These are phyloP conservation scores for Plotosus lineatus DNA, from an alignment of 2,113 vertebrate species.

Conservation along the genomic window DNA sequence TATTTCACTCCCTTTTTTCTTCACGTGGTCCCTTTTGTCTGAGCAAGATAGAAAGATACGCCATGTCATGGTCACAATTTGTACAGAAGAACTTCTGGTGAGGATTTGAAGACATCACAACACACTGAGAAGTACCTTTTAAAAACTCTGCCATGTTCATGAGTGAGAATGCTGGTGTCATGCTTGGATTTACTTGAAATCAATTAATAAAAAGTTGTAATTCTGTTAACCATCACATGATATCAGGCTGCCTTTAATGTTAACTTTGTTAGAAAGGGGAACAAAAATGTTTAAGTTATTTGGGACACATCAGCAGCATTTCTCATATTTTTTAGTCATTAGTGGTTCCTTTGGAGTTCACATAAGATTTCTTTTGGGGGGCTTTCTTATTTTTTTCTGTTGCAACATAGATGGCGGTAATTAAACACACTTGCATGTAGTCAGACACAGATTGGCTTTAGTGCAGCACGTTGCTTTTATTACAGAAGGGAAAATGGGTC, in stretches of 20 bases:
- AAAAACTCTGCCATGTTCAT: neutral
- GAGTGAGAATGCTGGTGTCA: neutral
- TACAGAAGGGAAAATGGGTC: neutral
- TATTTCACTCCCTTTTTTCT: no score
- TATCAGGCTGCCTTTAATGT: neutral
- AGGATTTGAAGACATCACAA: neutral
- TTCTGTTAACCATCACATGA: neutral
- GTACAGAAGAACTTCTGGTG: neutral
- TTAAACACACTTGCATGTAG: constrained; percentile 20
- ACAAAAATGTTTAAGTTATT: no score
- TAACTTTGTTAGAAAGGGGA: neutral
- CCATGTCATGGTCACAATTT: neutral
- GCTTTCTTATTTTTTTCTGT: neutral
- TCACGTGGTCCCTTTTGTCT: neutral
- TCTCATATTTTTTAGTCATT: neutral
- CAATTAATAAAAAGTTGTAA: neutral
- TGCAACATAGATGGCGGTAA: neutral
- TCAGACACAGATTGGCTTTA: constrained; percentile 18
- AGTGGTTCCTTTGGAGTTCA: neutral
- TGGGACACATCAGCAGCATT: neutral
- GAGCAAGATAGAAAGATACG: neutral
- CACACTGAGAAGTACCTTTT: neutral
- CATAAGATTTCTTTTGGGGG: neutral
- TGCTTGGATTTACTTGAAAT: neutral
- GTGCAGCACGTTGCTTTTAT: neutral